Evolutionary conservation across 2,888 invertebrate species (phyloP).

Genomic region (Hydrotaea diabolus): DNA sequence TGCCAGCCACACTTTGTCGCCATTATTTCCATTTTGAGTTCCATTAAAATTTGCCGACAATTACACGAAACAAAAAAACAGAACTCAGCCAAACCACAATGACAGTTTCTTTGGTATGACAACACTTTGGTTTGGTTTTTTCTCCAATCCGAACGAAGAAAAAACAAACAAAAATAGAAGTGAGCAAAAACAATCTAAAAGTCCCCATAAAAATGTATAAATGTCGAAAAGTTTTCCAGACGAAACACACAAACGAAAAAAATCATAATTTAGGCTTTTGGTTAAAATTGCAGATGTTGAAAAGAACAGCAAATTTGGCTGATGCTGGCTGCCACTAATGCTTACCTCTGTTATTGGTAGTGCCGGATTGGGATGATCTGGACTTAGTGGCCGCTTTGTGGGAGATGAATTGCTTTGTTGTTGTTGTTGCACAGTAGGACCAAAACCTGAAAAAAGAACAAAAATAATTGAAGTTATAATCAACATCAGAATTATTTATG

Average conservation of each 20-base stretch:
- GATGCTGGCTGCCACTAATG: neutral
- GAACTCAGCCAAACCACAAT: neutral
- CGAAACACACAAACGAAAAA: neutral
- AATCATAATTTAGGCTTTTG: neutral
- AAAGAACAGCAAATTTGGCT: neutral
- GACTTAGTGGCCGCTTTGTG: constrained; percentile 83
- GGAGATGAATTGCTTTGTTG: constrained; percentile 78
- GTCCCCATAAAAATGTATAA: neutral
- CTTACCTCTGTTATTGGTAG: constrained; percentile 85
- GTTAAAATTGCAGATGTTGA: neutral
- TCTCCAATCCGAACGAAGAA: neutral
- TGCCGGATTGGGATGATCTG: constrained; percentile 86
- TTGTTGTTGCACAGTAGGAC: constrained; percentile 78
- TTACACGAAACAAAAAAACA: neutral
- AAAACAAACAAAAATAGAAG: neutral
- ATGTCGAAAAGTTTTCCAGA: constrained; percentile 9
- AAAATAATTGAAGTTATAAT: neutral
- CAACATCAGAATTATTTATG: neutral
- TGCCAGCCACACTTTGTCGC: neutral
- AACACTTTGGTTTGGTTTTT: neutral
- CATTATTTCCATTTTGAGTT: neutral
- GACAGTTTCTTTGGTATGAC: neutral
- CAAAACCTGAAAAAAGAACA: constrained; percentile 81
- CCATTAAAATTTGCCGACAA: neutral
- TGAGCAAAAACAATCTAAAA: neutral